Percentiles rank a stretch among this genome's conserved stretches.
Evolutionary conservation across 1,140 invertebrate species (phyloP).

Genomic region (Heliconius melpomene): DNA sequence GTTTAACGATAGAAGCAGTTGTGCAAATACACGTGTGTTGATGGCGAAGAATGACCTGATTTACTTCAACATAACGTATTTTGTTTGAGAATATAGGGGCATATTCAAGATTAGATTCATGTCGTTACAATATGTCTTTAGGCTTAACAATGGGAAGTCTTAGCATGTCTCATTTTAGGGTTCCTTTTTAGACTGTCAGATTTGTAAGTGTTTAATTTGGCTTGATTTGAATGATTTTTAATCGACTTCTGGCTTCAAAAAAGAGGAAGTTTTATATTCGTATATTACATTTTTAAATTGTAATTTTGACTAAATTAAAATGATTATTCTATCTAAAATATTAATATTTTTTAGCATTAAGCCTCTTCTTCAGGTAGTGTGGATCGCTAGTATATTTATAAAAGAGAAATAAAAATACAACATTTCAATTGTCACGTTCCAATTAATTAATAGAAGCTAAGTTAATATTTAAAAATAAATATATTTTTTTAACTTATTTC

Average conservation of each 20-base stretch:
- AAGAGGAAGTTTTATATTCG: too few species aligned
- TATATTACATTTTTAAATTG: too few species aligned
- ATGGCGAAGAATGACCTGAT: slow-evolving; percentile 13
- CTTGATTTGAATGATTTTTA: not conserved
- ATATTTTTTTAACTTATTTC: too few species aligned
- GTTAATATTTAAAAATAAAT: too few species aligned
- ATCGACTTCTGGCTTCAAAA: not conserved
- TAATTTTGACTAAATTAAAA: too few species aligned
- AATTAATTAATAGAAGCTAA: too few species aligned
- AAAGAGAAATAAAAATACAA: too few species aligned
- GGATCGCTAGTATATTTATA: too few species aligned
- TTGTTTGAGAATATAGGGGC: slow-evolving; percentile 20
- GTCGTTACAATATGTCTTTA: slow-evolving; percentile 7
- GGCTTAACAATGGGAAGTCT: slow-evolving; percentile 7
- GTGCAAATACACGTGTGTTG: slow-evolving; percentile 31
- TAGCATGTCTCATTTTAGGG: not conserved
- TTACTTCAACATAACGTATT: slow-evolving; percentile 13
- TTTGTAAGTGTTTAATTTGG: not conserved
- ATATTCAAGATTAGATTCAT: slow-evolving; percentile 21
- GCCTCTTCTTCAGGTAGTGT: too few species aligned
- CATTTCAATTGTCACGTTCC: too few species aligned
- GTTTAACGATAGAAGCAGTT: slow-evolving; percentile 18
- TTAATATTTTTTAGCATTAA: too few species aligned
- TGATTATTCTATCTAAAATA: too few species aligned
- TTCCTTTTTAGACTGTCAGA: not conserved